Percentiles rank a stretch among this genome's conserved stretches.
Evolutionary conservation across 2,797 vertebrate genomes (phyloP).

Genomic region (Distichodus sexfasciatus): DNA sequence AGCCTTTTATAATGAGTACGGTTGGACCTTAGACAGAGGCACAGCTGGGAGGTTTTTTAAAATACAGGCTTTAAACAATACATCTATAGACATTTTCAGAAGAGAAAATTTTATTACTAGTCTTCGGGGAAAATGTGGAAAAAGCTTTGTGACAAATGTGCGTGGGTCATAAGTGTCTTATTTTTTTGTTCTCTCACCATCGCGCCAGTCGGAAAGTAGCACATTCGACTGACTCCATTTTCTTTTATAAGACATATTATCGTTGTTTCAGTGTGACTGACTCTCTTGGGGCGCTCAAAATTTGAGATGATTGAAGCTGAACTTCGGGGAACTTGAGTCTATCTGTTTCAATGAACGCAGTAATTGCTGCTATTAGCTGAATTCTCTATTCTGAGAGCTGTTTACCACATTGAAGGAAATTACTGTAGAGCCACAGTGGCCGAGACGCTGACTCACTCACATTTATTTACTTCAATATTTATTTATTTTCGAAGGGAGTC

Average conservation of each 20-base stretch:
- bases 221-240: slow-evolving; percentile 35
- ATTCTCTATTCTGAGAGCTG: slow-evolving; percentile 33
- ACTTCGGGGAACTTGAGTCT: slow-evolving; percentile 29
- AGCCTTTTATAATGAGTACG: slow-evolving; percentile 56
- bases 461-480: neutral
- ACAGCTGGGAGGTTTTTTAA: slow-evolving; percentile 68
- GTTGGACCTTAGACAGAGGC: slow-evolving; percentile 59
- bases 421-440: slow-evolving; percentile 9
- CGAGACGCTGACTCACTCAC: neutral
- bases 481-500: neutral
- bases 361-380: slow-evolving; percentile 35
- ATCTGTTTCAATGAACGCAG: slow-evolving; percentile 41
- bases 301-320: slow-evolving; percentile 36
- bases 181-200: slow-evolving; percentile 42
- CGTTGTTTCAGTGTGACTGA: slow-evolving; percentile 43
- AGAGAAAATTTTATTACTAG: slow-evolving; percentile 62
- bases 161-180: slow-evolving; percentile 55
- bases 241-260: slow-evolving; percentile 49
- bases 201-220: slow-evolving; percentile 53
- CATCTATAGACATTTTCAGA: slow-evolving; percentile 49
- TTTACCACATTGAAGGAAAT: slow-evolving; percentile 21
- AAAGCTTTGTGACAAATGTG: slow-evolving; percentile 68
- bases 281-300: slow-evolving; percentile 44
- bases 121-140: slow-evolving; percentile 66
- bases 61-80: slow-evolving; percentile 63